A percentile compares a stretch with the other conserved stretches of the same genome.
These are phyloP conservation scores for Gonatopus flavifemur DNA, from an alignment of 1,140 invertebrate species.

Conservation along the genomic window DNA sequence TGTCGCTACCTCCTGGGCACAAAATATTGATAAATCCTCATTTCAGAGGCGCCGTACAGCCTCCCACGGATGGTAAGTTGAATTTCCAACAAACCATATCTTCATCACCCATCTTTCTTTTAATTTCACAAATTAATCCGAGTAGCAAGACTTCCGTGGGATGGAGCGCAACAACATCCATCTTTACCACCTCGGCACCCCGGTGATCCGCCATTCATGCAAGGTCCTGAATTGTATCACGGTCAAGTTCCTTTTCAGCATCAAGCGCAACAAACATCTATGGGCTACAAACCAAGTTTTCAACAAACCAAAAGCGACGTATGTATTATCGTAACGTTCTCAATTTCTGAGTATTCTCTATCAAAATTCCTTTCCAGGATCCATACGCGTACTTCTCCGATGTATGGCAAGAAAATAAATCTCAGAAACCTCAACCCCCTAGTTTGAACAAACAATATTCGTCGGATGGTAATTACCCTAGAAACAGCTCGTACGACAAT, in stretches of 20 bases:
- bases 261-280: too few species aligned
- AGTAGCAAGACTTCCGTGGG: conserved; percentile 42
- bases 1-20: conserved; percentile 47
- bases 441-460: conserved; percentile 33
- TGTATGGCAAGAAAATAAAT: conserved; percentile 55
- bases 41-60: conserved; percentile 49
- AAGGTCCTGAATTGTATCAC: too few species aligned
- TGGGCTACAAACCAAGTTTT: conserved; percentile 41
- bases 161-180: conserved; percentile 32
- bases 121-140: background rate
- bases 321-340: too few species aligned
- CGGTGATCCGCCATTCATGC: too few species aligned
- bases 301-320: conserved; percentile 48
- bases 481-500: conserved; percentile 42
- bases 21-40: conserved; percentile 59
- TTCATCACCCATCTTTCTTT: background rate
- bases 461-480: conserved; percentile 38
- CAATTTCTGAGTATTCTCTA: background rate
- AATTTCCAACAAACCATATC: background rate
- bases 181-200: conserved; percentile 29
- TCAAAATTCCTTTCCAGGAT: conserved; percentile 36
- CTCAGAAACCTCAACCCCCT: conserved; percentile 32
- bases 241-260: too few species aligned
- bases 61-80: conserved; percentile 40
- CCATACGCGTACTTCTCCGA: conserved; percentile 56